Base-by-base conservation (phyloP, 2,113 vertebrate species). In the Scalopus aquaticus region DNA sequence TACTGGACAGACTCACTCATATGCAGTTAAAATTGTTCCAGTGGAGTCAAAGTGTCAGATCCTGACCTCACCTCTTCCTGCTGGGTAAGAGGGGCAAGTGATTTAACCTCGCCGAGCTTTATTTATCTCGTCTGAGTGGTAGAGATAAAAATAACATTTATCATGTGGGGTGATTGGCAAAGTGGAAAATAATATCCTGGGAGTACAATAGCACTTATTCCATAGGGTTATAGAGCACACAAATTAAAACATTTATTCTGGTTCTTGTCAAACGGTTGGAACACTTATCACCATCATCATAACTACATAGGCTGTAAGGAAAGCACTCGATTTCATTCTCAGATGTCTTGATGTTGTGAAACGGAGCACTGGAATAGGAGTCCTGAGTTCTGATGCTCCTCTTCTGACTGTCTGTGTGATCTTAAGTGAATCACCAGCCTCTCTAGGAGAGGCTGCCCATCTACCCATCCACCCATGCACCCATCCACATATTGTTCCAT, bases 121-220 rank as follows among this genome's bases (percentile, higher is more conserved):
- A 19, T 39, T 91, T 81, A 78, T 49, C 81, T 96, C 49, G 81
- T 81, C 22, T 72, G 78, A 85, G 37, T 67, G 67, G 42, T 1
- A 56, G 58, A 70, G 28, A 85, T 72, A 78, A 91, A 93, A 94
- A 56, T 92, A 77, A 44, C 37, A 46, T 56, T 77, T 44, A 20
- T 39, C 67, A 56, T 16, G 11, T 30, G 28, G 10, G 26, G 22
- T 51, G 62, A 88, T 3, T 69, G 78, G 77, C 46, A 51, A 13
- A 26, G 8, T 69, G 30, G 42, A 32, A 74, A 65, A 60, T 44
- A 39, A 65, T 20, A 4, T 19, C 54, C 44, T 44, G 26, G n/a
- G 54, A 30, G 16, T 35, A 37, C 19, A 39, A 12, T 1, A 30
- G 37, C 58, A 35, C 13, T 24, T 62, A 16, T 15, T 67, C 73